Evolutionary conservation across 2,113 vertebrate genomes (phyloP).

Genomic region (Carlito syrichta): DNA sequence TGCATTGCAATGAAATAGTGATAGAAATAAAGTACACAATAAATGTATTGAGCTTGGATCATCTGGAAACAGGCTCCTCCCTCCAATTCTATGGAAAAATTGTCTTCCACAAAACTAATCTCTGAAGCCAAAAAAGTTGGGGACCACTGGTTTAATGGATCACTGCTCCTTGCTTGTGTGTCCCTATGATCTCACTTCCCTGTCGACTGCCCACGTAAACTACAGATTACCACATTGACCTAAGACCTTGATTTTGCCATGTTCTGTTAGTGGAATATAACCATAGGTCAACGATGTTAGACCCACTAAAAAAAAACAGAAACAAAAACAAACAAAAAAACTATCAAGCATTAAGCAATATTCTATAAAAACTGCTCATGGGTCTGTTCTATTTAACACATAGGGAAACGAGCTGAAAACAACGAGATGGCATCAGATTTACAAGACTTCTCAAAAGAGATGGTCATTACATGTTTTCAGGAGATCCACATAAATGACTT

Average conservation of each 20-base stretch:
- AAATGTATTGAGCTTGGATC: no score
- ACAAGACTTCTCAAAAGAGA: background rate
- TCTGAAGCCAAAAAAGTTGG: no score
- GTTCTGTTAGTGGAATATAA: background rate
- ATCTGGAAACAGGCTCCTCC: no score
- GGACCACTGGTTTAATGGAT: no score
- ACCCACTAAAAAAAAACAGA: background rate
- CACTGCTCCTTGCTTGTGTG: background rate
- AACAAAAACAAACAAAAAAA: no score
- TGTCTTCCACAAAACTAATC: no score
- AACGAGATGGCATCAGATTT: background rate
- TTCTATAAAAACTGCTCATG: background rate
- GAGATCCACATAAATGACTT: background rate
- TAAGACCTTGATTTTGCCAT: no score
- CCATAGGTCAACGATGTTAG: background rate
- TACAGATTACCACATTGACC: background rate
- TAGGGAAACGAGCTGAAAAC: background rate
- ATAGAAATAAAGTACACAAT: no score
- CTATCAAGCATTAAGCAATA: background rate
- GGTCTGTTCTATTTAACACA: background rate
- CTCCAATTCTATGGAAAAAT: no score
- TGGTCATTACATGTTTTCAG: background rate
- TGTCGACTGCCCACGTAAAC: background rate
- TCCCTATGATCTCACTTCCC: background rate
- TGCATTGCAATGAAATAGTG: no score